Evolutionary conservation across 2,113 vertebrate species (phyloP).

Genomic region (Prolemur simus): DNA sequence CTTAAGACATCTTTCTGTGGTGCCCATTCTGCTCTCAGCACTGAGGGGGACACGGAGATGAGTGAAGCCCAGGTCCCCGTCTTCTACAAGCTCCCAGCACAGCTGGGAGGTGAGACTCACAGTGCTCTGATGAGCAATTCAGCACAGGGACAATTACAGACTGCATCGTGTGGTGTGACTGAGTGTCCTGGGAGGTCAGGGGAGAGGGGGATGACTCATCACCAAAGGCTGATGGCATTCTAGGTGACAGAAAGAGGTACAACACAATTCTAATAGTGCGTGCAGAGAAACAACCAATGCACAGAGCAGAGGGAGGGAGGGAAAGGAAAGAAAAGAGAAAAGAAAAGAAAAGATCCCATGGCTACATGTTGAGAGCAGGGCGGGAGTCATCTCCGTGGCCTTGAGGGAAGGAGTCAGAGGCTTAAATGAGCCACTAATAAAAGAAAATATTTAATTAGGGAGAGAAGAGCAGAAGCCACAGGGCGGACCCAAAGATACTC

Average conservation of each 20-base stretch:
- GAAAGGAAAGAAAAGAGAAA: background rate
- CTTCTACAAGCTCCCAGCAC: background rate
- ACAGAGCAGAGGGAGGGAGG: background rate
- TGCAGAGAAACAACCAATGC: background rate
- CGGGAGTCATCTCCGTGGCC: background rate
- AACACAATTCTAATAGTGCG: background rate
- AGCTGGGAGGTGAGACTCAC: background rate
- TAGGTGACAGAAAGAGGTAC: background rate
- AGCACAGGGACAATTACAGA: background rate
- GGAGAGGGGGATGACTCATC: background rate
- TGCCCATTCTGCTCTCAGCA: background rate
- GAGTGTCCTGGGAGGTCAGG: background rate
- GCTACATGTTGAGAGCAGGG: too few relatives aligned
- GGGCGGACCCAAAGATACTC: background rate
- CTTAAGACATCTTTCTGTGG: background rate
- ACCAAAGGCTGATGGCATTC: background rate
- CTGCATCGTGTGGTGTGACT: background rate
- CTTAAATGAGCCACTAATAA: background rate
- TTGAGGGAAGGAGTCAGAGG: background rate
- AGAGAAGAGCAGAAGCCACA: background rate
- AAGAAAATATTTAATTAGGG: background rate
- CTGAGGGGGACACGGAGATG: fast-evolving
- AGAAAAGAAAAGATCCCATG: background rate
- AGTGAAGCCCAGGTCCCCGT: too few relatives aligned
- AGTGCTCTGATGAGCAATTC: background rate